Base-by-base conservation (phyloP, 2,113 vertebrate genomes). In the Oryctolagus cuniculus region DNA sequence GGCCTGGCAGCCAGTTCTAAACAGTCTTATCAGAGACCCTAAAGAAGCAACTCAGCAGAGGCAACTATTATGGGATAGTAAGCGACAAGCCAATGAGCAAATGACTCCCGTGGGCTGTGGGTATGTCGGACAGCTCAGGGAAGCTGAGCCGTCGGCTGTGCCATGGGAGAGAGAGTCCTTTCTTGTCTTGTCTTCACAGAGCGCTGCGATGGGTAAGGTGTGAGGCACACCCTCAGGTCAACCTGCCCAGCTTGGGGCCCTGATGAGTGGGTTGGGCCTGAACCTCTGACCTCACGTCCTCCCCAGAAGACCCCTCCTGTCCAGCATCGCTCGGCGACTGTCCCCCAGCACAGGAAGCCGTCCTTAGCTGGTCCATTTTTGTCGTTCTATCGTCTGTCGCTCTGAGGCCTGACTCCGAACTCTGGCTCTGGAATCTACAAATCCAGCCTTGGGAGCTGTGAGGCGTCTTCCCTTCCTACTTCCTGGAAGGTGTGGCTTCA, bases 401-500 rank as follows among this genome's bases (percentile, higher is more conserved):
- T 31, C 44, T 63, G 1, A 29, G 31, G 5, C 11, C 55, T 44
- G 25, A 15, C 9, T 78, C 58, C 24, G 38, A 81, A 85, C 19
- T 74, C 24, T 91, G 24, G 21, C 58, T 78, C 25, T 64, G 63
- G 88, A 90, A 86, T 69, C 24, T 22, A 22, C 64, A 88, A 86
- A 74, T 49, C n/a, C 24, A 63, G 21, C 44, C 79, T 38, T 82
- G 11, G 13, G n/a, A 89, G 19, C 89, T 93, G 13, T 49, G 64
- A 96, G 49, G 77, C 36, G 1, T 6, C 31, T 4, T 11, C 27
- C 2, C 55, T 95, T 85, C 90, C 66, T 70, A 34, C 92, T 90
- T 86, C 75, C 89, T 31, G 63, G 91, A 86, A 90, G 27, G 31
- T 51, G 4, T 78, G 34, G 27, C 21, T 90, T 92, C 66, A 31